Evolutionary conservation across 2,797 vertebrate genomes (phyloP), one percentile per base, ranked within the genome.

Genomic region (Coracias cyanogaster): DNA sequence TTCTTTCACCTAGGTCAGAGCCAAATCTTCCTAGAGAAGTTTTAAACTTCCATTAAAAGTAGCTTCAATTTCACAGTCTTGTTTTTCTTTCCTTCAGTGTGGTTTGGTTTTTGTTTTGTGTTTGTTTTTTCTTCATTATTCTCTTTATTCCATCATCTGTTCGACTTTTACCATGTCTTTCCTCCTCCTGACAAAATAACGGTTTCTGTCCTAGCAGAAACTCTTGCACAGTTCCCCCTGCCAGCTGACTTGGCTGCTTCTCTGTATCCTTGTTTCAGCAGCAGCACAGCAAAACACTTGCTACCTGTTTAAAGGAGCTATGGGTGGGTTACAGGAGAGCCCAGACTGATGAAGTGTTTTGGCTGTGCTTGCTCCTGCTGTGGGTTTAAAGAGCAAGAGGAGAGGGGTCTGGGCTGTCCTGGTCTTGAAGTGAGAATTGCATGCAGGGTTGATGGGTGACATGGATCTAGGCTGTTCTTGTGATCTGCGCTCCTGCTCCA

Each of bases 401-500:
- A 16, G 20, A 25, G 43, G 31, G 17, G 12, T 39, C 25, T 17
- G 8, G 14, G 11, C 26, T 2, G 1, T 16, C 33, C 24, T 76
- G 33, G 20, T 48, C 13, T 55, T 11, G 19, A n/a, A 49, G 6
- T 9, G 13, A 33, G 28, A n/a, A 21, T 8, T 43, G 8, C 17
- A 35, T 5, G 3, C 4, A 3, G 17, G 7, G 18, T 11, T 13
- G 18, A 25, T 5, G 9, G 20, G 28, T 1, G 1, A 17, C 1
- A 0, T 41, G 37, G n/a, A 69, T 61, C 5, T 0, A 1, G 0
- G 3, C 37, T 20, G 51, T 18, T 64, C 28, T 1, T 4, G 0
- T 61, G 15, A 7, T 25, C 29, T 28, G 7, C 17, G 52, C 4
- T 79, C 6, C 46, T 18, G 6, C 24, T 15, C 22, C 9, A 3